Percentiles rank a stretch among this genome's conserved stretches.
Evolutionary conservation across 2,113 vertebrate genomes (phyloP).

Genomic region (Regulus satrapa): DNA sequence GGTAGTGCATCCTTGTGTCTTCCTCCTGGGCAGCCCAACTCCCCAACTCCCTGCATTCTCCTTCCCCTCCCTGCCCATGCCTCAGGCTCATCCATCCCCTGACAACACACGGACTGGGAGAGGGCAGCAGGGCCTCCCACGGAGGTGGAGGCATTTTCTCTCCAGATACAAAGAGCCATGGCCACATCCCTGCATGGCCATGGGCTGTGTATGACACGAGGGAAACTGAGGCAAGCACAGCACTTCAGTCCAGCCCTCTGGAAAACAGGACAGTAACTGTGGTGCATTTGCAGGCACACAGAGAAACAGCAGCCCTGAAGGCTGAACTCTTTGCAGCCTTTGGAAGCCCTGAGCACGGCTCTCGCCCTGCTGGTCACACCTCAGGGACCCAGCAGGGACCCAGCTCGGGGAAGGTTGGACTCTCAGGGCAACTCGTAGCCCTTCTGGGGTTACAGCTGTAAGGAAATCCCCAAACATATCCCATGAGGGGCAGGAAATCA

Average conservation of each 20-base stretch:
- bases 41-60: neutral
- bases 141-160: neutral
- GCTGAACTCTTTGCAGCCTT: neutral
- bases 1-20: neutral
- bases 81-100: neutral
- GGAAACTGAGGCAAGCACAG: neutral
- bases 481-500: neutral
- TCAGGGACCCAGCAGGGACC: neutral
- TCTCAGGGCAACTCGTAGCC: fast-evolving
- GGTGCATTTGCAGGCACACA: neutral
- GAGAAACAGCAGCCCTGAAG: neutral
- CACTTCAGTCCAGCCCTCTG: neutral
- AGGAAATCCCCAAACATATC: neutral
- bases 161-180: neutral
- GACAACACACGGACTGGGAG: neutral
- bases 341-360: neutral
- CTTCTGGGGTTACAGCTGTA: neutral
- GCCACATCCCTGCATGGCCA: neutral
- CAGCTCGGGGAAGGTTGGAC: fast-evolving
- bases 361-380: fast-evolving
- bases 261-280: neutral
- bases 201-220: neutral
- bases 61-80: neutral
- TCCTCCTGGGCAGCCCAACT: neutral
- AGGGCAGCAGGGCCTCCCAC: neutral